A percentile compares a stretch with the other conserved stretches of the same genome.
phyloP scores from a whole-genome alignment of 2,113 vertebrate genomes.

The Nematolebias whitei region DNA sequence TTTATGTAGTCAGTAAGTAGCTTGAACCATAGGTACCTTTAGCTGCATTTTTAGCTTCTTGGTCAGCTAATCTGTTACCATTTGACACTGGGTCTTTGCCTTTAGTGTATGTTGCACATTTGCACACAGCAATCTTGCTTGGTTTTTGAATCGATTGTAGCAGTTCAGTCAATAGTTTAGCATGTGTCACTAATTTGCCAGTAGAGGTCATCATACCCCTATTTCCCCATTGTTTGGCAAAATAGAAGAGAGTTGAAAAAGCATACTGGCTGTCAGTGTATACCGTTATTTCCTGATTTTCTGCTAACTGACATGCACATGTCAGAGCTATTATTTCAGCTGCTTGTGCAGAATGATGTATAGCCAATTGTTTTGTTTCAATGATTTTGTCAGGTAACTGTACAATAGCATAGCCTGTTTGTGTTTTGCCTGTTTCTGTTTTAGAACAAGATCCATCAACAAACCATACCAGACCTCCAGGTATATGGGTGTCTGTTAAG shows the following conservation, averaged over 20 bases:
- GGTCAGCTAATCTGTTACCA: not conserved
- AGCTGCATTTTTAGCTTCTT: not conserved
- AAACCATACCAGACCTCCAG: not conserved
- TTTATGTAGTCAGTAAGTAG: too few species aligned
- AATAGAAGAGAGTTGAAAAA: not conserved
- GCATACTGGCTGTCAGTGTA: not conserved
- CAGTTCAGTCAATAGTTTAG: fast-evolving
- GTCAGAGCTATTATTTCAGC: not conserved
- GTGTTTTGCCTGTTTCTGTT: not conserved
- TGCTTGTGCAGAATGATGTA: not conserved
- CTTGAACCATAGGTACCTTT: not conserved
- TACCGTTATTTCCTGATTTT: not conserved
- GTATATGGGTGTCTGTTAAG: not conserved
- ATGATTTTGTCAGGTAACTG: not conserved
- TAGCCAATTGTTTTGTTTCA: not conserved
- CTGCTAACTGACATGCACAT: not conserved
- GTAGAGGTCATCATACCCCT: not conserved
- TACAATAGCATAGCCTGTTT: not conserved
- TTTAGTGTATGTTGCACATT: not conserved
- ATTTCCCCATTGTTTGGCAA: not conserved
- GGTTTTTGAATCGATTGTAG: not conserved
- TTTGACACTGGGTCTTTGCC: not conserved
- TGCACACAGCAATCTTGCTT: not conserved
- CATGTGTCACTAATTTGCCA: not conserved
- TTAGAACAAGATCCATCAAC: not conserved